Evolutionary conservation across 2,888 invertebrate species (phyloP).

Genomic region (Nomada fabriciana): DNA sequence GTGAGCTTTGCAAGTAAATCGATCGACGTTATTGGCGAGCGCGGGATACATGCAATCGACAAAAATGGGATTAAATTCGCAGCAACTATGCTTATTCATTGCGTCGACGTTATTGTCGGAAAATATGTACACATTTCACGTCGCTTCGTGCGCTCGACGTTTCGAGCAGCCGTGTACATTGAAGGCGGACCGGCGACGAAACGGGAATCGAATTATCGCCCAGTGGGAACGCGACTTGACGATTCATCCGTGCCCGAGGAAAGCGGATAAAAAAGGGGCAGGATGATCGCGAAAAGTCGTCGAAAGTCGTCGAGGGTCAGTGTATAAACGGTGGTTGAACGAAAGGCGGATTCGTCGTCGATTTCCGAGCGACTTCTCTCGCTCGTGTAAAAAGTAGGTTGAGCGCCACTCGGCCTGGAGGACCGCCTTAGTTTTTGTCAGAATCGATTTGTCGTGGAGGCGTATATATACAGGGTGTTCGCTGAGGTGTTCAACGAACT

Average conservation of each 20-base stretch:
- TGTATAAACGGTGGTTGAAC: constrained; percentile 17
- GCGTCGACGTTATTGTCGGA: not conserved
- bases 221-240: not conserved
- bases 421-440: constrained; percentile 61
- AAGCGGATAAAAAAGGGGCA: not conserved
- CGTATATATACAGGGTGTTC: constrained; percentile 18
- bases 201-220: not conserved
- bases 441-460: constrained; percentile 55
- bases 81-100: not conserved
- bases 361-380: constrained; percentile 29
- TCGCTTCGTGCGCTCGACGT: too few species aligned
- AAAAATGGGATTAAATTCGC: not conserved
- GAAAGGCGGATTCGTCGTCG: constrained; percentile 18
- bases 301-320: not conserved
- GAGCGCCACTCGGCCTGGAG: constrained; percentile 53
- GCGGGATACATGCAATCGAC: not conserved
- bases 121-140: too few species aligned
- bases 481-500: too few species aligned
- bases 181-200: too few species aligned
- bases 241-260: too few species aligned
- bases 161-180: too few species aligned
- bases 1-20: constrained; percentile 13
- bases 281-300: constrained; percentile 5
- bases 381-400: constrained; percentile 49
- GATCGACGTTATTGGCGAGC: constrained; percentile 2